phyloP scores from a whole-genome alignment of 92 coral and sea anemone species.

The Paramuricea clavata region DNA sequence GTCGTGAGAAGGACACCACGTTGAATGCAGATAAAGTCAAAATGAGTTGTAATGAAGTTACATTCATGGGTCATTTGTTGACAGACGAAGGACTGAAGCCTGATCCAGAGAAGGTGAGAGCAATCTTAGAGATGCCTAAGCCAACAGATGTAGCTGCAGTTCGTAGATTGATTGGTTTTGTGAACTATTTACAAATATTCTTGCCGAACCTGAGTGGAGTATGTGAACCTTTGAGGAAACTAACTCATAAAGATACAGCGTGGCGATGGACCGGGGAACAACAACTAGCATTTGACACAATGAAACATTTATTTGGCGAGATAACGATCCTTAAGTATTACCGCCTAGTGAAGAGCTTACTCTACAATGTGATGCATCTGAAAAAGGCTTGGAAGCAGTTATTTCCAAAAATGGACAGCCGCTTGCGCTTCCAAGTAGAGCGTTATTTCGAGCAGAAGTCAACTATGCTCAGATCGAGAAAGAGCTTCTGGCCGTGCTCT shows the following conservation, averaged over 20 bases:
- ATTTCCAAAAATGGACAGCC: constrained; percentile 33
- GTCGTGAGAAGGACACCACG: constrained; percentile 43
- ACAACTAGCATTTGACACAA: constrained; percentile 42
- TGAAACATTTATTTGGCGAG: constrained; percentile 18
- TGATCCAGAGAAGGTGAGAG: constrained; percentile 50
- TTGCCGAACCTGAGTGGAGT: constrained; percentile 5
- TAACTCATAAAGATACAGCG: constrained; percentile 35
- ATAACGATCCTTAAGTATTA: constrained; percentile 45
- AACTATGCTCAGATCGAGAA: constrained; percentile 53
- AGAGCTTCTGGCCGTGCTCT: constrained; percentile 40
- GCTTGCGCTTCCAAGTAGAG: constrained; percentile 44
- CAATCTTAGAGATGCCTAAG: constrained; percentile 57
- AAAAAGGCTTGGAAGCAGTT: not conserved
- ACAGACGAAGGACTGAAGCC: constrained; percentile 41
- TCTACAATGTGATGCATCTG: constrained; percentile 31
- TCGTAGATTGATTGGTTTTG: constrained; percentile 44
- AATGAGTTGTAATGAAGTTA: constrained; percentile 40
- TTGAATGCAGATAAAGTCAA: constrained; percentile 54
- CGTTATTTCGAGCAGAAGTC: constrained; percentile 30
- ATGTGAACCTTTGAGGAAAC: not conserved
- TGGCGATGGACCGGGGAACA: constrained; percentile 47
- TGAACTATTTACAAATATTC: constrained; percentile 34
- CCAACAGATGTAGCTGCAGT: constrained; percentile 50
- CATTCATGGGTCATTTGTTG: constrained; percentile 50
- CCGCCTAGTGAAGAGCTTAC: constrained; percentile 43